Conservation (phyloP, 2,797 vertebrate genomes). For the Hypotaenidia philippensis region DNA sequence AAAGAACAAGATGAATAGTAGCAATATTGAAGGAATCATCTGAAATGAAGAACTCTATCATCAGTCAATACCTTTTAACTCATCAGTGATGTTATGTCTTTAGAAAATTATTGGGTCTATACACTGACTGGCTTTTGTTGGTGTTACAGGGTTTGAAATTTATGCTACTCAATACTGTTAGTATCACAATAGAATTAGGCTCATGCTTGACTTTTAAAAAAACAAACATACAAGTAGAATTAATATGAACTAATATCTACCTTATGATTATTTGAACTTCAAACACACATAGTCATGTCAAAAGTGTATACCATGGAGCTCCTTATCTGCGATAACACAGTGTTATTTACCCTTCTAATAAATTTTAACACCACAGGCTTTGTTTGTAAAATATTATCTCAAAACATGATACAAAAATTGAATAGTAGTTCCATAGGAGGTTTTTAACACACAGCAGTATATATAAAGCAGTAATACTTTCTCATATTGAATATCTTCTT, state of each 20-base stretch:
- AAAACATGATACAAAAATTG: not conserved
- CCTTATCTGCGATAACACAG: not conserved
- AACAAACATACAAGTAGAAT: not conserved
- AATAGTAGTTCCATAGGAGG: not conserved
- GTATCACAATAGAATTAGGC: not conserved
- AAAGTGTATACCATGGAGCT: not conserved
- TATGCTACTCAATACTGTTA: not conserved
- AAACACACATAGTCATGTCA: not conserved
- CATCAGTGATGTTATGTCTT: not conserved
- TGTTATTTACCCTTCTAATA: not conserved
- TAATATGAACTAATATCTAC: not conserved
- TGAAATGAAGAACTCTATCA: not conserved
- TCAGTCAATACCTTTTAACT: not conserved
- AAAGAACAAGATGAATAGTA: not conserved
- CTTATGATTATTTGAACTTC: not conserved
- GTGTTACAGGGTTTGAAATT: not conserved
- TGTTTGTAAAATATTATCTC: not conserved
- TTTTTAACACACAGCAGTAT: not conserved
- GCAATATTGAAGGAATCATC: not conserved
- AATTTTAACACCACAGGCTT: not conserved
- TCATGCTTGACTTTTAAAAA: slow-evolving; percentile 22
- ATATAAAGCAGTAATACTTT: not conserved
- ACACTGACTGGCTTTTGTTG: not conserved
- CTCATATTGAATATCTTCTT: not conserved
- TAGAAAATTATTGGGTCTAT: not conserved